Percentiles rank a stretch among this genome's conserved stretches.
phyloP scores from a whole-genome alignment of 2,888 invertebrate genomes.

The Trachelus stipa region DNA sequence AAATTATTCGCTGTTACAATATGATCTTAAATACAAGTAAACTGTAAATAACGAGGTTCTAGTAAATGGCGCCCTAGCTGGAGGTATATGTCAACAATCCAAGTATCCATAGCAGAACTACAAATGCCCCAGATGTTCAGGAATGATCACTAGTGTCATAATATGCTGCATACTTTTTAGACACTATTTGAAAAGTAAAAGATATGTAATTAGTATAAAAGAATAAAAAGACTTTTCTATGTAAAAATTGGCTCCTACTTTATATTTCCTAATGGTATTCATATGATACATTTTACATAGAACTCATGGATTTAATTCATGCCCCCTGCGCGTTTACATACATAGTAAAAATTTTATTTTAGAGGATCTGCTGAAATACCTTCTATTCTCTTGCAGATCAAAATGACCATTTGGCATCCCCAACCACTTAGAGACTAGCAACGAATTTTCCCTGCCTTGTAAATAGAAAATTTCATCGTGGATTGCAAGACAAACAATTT shows the following conservation, averaged over 20 bases:
- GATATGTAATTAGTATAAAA: constrained; percentile 25
- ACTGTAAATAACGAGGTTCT: too few species aligned
- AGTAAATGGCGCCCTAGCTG: too few species aligned
- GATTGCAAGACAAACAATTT: constrained; percentile 25
- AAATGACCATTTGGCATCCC: constrained; percentile 46
- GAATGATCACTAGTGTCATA: background rate
- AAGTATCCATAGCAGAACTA: too few species aligned
- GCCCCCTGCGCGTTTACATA: background rate
- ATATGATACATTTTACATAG: background rate
- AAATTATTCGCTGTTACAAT: too few species aligned
- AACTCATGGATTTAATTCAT: background rate
- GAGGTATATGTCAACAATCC: too few species aligned
- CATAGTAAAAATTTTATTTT: background rate
- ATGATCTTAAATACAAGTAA: too few species aligned
- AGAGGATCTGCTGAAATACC: background rate
- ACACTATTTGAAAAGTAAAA: background rate
- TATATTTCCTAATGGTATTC: constrained; percentile 2
- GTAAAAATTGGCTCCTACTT: constrained; percentile 40
- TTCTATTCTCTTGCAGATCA: constrained; percentile 55
- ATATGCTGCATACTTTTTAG: background rate
- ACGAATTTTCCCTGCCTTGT: constrained; percentile 46
- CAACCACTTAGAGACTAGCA: constrained; percentile 42
- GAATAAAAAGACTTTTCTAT: constrained; percentile 28
- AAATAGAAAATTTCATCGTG: constrained; percentile 44
- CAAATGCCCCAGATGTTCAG: background rate